These are phyloP conservation scores for Vollenhovia emeryi DNA, from an alignment of 1,140 invertebrate genomes.

Conservation along the genomic window DNA sequence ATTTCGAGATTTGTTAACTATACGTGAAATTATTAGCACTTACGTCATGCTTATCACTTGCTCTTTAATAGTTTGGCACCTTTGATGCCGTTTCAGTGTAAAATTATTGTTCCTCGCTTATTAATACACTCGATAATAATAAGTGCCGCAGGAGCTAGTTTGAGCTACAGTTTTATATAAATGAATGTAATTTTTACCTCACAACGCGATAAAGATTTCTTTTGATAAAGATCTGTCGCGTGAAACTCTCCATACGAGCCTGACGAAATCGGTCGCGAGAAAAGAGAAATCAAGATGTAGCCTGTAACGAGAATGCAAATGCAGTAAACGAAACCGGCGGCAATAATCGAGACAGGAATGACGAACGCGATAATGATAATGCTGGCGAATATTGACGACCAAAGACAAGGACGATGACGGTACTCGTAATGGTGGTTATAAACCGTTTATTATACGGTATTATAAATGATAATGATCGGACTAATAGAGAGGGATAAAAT, in stretches of 20 bases:
- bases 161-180: background rate
- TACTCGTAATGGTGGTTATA: slow-evolving; percentile 11
- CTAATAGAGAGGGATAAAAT: background rate
- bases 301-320: background rate
- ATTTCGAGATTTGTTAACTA: slow-evolving; percentile 7
- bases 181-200: background rate
- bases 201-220: no score
- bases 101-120: slow-evolving; percentile 11
- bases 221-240: background rate
- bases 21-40: background rate
- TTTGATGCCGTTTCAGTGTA: background rate
- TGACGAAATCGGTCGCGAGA: background rate
- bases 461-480: slow-evolving; percentile 39
- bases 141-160: background rate
- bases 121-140: background rate
- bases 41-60: background rate
- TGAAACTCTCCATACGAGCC: background rate
- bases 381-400: slow-evolving; percentile 5
- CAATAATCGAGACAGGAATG: slow-evolving; percentile 1
- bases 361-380: slow-evolving; percentile 23
- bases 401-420: slow-evolving; percentile 33
- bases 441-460: slow-evolving; percentile 10
- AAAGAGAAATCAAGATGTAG: slow-evolving; percentile 20
- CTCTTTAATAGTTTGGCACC: background rate
- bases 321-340: background rate